Conservation (phyloP, 2,797 vertebrate species). For the Nyctibius grandis region DNA sequence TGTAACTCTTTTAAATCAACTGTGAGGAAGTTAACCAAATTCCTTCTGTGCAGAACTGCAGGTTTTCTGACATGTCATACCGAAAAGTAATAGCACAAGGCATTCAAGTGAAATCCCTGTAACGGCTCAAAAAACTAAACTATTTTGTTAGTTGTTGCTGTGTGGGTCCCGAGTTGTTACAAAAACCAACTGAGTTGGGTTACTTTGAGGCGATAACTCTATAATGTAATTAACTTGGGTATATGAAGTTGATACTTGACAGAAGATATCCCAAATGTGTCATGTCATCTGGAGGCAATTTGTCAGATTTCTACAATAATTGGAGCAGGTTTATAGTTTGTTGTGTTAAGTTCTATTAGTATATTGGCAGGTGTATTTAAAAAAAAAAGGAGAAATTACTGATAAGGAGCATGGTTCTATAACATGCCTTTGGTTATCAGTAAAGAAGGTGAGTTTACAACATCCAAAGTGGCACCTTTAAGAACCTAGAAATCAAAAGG, state of each 20-base stretch:
- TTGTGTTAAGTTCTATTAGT: background rate
- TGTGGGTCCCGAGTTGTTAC: background rate
- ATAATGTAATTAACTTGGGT: background rate
- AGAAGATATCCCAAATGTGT: background rate
- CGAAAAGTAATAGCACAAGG: background rate
- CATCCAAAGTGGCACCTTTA: background rate
- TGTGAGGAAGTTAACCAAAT: background rate
- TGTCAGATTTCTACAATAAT: background rate
- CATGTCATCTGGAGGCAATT: background rate
- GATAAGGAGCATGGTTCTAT: background rate
- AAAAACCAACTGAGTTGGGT: background rate
- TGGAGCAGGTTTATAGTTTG: background rate
- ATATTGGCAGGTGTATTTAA: background rate
- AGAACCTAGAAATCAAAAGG: background rate
- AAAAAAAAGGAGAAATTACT: background rate
- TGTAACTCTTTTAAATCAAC: background rate
- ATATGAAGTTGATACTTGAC: background rate
- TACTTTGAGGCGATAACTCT: background rate
- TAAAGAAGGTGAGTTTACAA: background rate
- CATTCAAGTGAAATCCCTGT: background rate
- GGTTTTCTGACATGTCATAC: background rate
- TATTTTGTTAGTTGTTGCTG: background rate
- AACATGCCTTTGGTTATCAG: background rate
- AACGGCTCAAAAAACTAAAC: background rate
- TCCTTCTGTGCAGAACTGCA: background rate